These are phyloP conservation scores for Andrena marginata DNA, from an alignment of 2,888 invertebrate genomes.

Conservation along the genomic window DNA sequence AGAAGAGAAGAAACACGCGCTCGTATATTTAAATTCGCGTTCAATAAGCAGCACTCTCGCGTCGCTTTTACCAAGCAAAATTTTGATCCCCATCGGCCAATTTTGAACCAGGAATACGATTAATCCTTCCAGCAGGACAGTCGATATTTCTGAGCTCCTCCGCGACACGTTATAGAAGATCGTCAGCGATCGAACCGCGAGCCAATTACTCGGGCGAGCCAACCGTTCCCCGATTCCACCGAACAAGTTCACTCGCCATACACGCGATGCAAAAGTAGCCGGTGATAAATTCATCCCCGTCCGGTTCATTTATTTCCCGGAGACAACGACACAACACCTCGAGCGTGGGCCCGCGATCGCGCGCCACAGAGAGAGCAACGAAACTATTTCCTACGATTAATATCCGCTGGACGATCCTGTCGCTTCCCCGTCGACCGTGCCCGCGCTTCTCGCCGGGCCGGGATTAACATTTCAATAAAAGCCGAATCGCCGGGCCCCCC, in stretches of 20 bases:
- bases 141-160: no score
- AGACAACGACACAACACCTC: conserved; percentile 14
- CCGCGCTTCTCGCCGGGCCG: conserved; percentile 16
- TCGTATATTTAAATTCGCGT: conserved; percentile 17
- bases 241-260: background rate
- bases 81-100: no score
- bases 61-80: background rate
- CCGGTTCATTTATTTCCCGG: conserved; percentile 23
- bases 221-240: background rate
- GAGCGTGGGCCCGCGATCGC: background rate
- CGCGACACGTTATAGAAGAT: no score
- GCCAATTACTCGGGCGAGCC: background rate
- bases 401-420: conserved; percentile 21
- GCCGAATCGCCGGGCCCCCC: background rate
- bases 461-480: conserved; percentile 56
- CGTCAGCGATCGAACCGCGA: conserved; percentile 3
- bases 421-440: conserved; percentile 16
- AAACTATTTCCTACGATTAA: conserved; percentile 46
- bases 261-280: conserved; percentile 10
- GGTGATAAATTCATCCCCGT: conserved; percentile 32
- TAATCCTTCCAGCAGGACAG: no score
- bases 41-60: background rate
- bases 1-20: background rate
- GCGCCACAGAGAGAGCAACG: background rate
- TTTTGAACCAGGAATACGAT: no score